A percentile compares a stretch with the other conserved stretches of the same genome.
Evolutionary conservation across 2,113 vertebrate genomes (phyloP).

Genomic region (Myocastor coypus): DNA sequence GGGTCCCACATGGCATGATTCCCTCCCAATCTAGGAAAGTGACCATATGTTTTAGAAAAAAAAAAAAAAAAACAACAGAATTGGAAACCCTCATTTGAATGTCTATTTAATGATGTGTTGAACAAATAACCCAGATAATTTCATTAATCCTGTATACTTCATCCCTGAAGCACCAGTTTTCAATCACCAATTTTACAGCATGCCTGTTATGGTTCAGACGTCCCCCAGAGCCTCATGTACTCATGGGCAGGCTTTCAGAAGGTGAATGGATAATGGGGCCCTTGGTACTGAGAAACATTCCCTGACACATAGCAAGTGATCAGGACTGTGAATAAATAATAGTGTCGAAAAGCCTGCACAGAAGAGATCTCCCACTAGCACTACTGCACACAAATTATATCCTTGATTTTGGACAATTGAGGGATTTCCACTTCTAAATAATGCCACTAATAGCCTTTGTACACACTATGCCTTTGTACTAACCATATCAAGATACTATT

Average conservation of each 20-base stretch:
- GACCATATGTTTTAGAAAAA: not conserved
- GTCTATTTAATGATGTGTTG: not conserved
- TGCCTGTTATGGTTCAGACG: not conserved
- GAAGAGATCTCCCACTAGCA: not conserved
- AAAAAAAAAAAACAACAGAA: not conserved
- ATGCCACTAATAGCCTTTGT: not conserved
- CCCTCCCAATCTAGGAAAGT: too few relatives aligned
- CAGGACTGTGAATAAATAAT: not conserved
- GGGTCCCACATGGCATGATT: rapidly evolving
- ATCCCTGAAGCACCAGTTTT: not conserved
- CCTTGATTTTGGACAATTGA: not conserved
- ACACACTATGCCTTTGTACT: not conserved
- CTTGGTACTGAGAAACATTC: too few relatives aligned
- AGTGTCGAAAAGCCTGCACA: not conserved
- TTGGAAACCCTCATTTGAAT: not conserved
- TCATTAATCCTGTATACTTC: not conserved
- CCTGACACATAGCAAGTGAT: too few relatives aligned
- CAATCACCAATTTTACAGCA: not conserved
- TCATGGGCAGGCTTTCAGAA: not conserved
- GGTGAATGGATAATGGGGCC: too few relatives aligned
- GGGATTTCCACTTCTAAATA: not conserved
- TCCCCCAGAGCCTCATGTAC: not conserved
- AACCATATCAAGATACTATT: not conserved
- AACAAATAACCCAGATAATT: not conserved
- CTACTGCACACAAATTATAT: not conserved